Base-by-base conservation (phyloP, 2,888 invertebrate genomes). In the Acrocera orbiculus region DNA sequence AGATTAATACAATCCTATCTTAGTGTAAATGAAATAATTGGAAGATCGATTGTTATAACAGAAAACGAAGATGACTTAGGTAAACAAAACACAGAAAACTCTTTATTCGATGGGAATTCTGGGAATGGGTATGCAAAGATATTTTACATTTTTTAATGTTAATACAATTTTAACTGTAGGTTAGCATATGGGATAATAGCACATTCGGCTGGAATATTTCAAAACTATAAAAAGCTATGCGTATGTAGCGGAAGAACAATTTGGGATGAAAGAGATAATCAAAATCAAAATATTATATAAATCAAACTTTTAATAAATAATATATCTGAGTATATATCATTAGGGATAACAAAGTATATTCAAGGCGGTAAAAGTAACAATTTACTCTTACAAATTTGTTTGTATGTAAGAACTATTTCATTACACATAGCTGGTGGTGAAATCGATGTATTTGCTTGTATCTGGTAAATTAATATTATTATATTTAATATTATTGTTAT, bases 161-260 rank as follows among this genome's bases (percentile, higher is more conserved):
- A 7, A 15, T 19, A 17, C 15, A 7, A 37, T 22, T 29, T 34
- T 8, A 29, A 22, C 27, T 39, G 35, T 56, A 81, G 82, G 37
- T 54, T 85, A 30, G 77, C 78, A 0, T 89, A 86, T 55, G 90
- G 89, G 0, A 74, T 90, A 8, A 85, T 90, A 44, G 89, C 89
- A 0, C 67, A 89, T 20, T 82, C 89, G 0, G 81, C 90, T 0
- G 86, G 87, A 1, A 62, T 90, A 7, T 78, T 85, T 51, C 71
- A 86, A 55, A 90, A 90, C 53, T 71, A 76, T 2, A 90, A 90
- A 51, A 72, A 76, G 9, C 76, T 90, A 34, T 90, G 90, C 60
- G 79, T 81, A 2, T 90, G 90, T 58, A 87, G 87, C 63, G 90
- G 90, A 0, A 70, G 82, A 0, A 75, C 81, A 0, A 66, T 90